Percentiles rank a stretch among this genome's conserved stretches.
Conservation (phyloP, 2,113 vertebrate genomes). For the Psittacus erithacus region DNA sequence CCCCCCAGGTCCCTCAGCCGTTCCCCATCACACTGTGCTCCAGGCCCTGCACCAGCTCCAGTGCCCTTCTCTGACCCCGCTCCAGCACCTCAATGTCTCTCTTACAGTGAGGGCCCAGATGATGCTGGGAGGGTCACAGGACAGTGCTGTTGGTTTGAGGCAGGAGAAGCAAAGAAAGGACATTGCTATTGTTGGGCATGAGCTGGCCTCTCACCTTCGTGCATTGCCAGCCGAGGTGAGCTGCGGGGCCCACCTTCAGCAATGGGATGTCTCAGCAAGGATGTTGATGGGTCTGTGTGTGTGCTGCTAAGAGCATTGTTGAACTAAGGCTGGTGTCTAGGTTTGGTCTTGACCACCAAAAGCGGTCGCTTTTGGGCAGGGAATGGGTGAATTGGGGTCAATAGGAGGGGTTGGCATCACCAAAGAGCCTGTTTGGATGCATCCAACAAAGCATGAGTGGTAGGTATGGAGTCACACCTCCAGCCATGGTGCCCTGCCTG, state of each 20-base stretch:
- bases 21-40: background rate
- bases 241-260: background rate
- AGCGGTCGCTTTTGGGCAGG: accelerated
- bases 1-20: too few relatives aligned
- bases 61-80: background rate
- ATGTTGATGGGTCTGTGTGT: too few relatives aligned
- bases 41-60: background rate
- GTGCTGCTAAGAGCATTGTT: background rate
- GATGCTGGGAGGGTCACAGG: background rate
- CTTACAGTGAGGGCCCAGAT: accelerated
- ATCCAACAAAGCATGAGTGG: background rate
- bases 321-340: background rate
- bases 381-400: accelerated
- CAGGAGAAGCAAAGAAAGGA: background rate
- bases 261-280: accelerated
- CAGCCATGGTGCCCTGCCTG: background rate
- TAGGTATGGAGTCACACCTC: background rate
- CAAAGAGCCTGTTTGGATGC: background rate
- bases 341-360: background rate
- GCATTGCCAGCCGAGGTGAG: background rate
- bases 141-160: background rate
- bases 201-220: background rate
- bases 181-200: background rate
- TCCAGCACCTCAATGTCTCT: background rate
- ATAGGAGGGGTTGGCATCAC: background rate